Conservation (phyloP, 2,113 vertebrate genomes). For the Paraplagusia blochii region DNA sequence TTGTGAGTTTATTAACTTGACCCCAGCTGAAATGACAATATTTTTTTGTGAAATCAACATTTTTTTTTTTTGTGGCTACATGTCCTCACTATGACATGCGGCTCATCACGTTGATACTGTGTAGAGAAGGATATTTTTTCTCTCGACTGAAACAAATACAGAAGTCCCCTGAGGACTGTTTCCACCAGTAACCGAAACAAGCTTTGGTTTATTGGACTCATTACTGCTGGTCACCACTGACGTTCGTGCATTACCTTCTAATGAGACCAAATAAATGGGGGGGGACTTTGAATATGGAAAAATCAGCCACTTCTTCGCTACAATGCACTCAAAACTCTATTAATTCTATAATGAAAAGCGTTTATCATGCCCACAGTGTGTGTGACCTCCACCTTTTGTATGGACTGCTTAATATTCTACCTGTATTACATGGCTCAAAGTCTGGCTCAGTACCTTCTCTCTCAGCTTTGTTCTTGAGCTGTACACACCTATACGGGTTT, state of each 20-base stretch:
- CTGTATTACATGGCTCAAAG: slow-evolving; percentile 36
- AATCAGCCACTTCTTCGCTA: slow-evolving; percentile 29
- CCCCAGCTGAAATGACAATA: no score
- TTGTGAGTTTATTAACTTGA: no score
- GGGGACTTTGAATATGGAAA: slow-evolving; percentile 40
- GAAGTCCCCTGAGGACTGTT: slow-evolving; percentile 29
- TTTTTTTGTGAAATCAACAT: no score
- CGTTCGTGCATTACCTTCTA: slow-evolving; percentile 63
- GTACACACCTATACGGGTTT: slow-evolving; percentile 31
- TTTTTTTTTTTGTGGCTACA: slow-evolving; percentile 13
- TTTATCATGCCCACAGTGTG: slow-evolving; percentile 71
- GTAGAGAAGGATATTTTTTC: slow-evolving; percentile 22
- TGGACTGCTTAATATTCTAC: slow-evolving; percentile 60
- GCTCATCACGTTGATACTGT: slow-evolving; percentile 43
- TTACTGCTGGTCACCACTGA: slow-evolving; percentile 52
- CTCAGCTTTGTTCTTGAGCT: slow-evolving; percentile 46
- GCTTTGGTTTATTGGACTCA: slow-evolving; percentile 45
- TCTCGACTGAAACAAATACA: slow-evolving; percentile 67
- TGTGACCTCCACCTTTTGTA: slow-evolving; percentile 67
- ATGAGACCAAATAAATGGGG: slow-evolving; percentile 66
- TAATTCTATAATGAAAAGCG: slow-evolving; percentile 70
- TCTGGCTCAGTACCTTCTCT: slow-evolving; percentile 24
- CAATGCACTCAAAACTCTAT: slow-evolving; percentile 67
- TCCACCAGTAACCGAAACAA: slow-evolving; percentile 30
- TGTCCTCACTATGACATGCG: slow-evolving; percentile 38